These are phyloP conservation scores for Typhlichthys eigenmanni DNA, from an alignment of 2,797 vertebrate species.

Conservation along the genomic window DNA sequence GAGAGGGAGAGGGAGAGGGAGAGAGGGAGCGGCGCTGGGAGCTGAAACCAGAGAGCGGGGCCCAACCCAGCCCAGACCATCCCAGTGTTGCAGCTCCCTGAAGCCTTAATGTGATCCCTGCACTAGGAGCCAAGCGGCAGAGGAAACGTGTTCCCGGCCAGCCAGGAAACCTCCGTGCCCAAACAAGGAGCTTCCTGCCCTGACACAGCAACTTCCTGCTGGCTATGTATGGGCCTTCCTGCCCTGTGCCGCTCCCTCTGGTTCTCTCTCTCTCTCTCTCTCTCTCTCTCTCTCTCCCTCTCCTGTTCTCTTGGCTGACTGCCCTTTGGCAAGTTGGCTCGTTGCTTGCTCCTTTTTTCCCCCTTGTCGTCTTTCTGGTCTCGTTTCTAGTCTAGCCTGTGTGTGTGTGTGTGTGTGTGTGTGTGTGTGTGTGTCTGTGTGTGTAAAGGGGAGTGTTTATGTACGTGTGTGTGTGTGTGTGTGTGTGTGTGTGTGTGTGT, in stretches of 20 bases:
- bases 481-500: background rate
- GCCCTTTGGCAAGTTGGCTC: constrained; percentile 67
- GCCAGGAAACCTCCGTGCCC: constrained; percentile 81
- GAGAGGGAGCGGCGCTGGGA: constrained; percentile 21
- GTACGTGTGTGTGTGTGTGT: constrained; percentile 3
- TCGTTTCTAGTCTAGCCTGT: constrained; percentile 30
- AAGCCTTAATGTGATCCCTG: constrained; percentile 78
- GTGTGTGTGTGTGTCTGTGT: constrained; percentile 15
- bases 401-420: constrained; percentile 24
- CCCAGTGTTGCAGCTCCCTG: constrained; percentile 73
- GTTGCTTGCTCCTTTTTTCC: constrained; percentile 52
- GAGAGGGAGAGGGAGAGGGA: constrained; percentile 3
- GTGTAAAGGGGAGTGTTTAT: constrained; percentile 15
- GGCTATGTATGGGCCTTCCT: constrained; percentile 90
- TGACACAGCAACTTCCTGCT: constrained; percentile 84
- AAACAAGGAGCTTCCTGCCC: constrained; percentile 82
- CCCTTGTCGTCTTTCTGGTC: constrained; percentile 39
- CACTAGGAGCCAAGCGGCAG: constrained; percentile 75
- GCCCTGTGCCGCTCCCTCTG: constrained; percentile 62
- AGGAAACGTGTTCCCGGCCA: constrained; percentile 81
- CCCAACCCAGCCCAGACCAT: constrained; percentile 60
- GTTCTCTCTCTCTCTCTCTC: constrained; percentile 21
- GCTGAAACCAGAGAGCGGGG: constrained; percentile 61
- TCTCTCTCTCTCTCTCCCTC: constrained; percentile 21
- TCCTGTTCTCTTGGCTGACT: constrained; percentile 72